These are phyloP conservation scores for Petrocephalus zakoni DNA, from an alignment of 2,113 vertebrate species.

Conservation along the genomic window DNA sequence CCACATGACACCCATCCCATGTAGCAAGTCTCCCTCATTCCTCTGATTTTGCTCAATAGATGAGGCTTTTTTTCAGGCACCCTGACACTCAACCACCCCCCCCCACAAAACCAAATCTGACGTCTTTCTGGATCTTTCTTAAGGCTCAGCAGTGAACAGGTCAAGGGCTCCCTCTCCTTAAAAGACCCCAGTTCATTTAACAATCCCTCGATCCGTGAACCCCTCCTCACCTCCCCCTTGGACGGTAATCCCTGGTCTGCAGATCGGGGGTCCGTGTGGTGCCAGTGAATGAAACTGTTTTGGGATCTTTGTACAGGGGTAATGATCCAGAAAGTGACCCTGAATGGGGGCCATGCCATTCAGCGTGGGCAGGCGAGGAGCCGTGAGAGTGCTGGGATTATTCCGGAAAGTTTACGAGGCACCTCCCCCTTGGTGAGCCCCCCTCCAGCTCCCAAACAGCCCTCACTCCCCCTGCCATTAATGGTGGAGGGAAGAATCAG, in stretches of 20 bases:
- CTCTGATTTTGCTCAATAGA: not conserved
- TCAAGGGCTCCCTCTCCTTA: slow-evolving; percentile 23
- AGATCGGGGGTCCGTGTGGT: slow-evolving; percentile 49
- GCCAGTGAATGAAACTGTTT: slow-evolving; percentile 53
- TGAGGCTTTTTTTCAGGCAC: not conserved
- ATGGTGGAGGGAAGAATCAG: not conserved
- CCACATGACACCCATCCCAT: not conserved
- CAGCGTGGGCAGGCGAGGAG: slow-evolving; percentile 53
- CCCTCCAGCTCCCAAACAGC: not conserved
- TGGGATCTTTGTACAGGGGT: slow-evolving; percentile 58
- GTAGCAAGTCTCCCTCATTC: not conserved
- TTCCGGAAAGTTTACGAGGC: slow-evolving; percentile 28
- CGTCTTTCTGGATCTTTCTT: not conserved
- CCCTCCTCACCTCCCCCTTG: not conserved
- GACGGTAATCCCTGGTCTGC: slow-evolving; percentile 40
- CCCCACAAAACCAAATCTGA: not conserved
- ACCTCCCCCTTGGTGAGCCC: slow-evolving; percentile 26
- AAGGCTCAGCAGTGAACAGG: slow-evolving; percentile 14
- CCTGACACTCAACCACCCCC: not conserved
- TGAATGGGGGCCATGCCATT: slow-evolving; percentile 49
- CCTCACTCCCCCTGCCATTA: not conserved
- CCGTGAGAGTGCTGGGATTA: slow-evolving; percentile 44
- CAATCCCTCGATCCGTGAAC: not conserved
- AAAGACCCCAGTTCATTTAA: slow-evolving; percentile 21
- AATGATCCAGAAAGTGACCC: slow-evolving; percentile 57